phyloP scores from a whole-genome alignment of 2,113 vertebrate genomes.

The Pandion haliaetus region DNA sequence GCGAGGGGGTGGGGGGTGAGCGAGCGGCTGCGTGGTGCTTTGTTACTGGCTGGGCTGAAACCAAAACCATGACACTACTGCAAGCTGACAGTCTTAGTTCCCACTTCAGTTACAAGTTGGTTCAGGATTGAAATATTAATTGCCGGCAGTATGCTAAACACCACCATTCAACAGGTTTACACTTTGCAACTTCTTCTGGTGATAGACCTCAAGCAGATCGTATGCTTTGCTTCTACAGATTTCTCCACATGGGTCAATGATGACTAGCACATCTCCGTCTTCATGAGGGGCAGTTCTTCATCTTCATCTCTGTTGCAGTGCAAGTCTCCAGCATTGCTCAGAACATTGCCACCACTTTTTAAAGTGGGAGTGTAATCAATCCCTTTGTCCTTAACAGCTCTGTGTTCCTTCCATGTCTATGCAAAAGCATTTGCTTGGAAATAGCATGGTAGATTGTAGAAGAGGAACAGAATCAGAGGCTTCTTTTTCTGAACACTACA shows the following conservation, averaged over 20 bases:
- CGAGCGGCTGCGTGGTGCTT: no score
- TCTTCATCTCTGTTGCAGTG: background rate
- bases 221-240: background rate
- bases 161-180: background rate
- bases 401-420: background rate
- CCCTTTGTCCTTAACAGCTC: background rate
- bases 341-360: background rate
- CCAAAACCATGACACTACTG: no score
- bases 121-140: background rate
- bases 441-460: background rate
- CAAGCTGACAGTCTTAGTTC: background rate
- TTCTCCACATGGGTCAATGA: accelerated
- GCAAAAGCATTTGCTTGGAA: background rate
- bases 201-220: background rate
- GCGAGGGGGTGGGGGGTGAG: no score
- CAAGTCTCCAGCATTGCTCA: background rate
- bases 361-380: background rate
- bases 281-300: background rate
- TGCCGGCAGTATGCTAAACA: background rate
- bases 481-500: background rate
- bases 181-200: background rate
- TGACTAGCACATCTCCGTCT: background rate
- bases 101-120: background rate
- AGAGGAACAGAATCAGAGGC: background rate
- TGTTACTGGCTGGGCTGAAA: no score